Evolutionary conservation across 2,797 vertebrate genomes (phyloP).

Genomic region (Malacoraja senta): DNA sequence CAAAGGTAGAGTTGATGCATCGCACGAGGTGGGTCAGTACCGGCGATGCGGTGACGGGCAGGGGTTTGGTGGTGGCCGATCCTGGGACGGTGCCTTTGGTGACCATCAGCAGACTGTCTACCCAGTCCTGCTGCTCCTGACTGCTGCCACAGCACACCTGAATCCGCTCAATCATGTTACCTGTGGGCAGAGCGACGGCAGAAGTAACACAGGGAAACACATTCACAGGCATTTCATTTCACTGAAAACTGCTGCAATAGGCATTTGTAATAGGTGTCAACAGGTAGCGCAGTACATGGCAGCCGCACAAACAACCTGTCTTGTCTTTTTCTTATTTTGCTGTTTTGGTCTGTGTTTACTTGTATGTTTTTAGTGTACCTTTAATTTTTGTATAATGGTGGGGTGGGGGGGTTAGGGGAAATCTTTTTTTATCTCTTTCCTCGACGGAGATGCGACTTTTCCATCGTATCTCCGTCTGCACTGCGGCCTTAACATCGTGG

Average conservation of each 20-base stretch:
- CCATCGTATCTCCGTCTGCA: too few relatives aligned
- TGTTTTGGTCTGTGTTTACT: too few relatives aligned
- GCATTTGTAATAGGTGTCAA: not conserved
- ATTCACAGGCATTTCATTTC: not conserved
- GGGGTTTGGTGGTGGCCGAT: slow-evolving; percentile 62
- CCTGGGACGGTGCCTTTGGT: slow-evolving; percentile 75
- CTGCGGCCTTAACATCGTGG: too few relatives aligned
- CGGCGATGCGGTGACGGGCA: not conserved
- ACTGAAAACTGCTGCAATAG: not conserved
- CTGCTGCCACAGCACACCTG: slow-evolving; percentile 74
- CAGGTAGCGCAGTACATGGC: too few relatives aligned
- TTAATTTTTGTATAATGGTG: too few relatives aligned
- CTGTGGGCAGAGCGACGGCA: slow-evolving; percentile 45
- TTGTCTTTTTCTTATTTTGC: too few relatives aligned
- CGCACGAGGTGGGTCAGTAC: not conserved
- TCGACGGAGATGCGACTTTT: too few relatives aligned
- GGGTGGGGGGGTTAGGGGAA: too few relatives aligned
- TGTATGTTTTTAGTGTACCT: too few relatives aligned
- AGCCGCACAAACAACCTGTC: too few relatives aligned
- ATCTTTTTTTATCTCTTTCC: too few relatives aligned
- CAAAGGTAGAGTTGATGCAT: not conserved
- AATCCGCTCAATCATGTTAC: slow-evolving; percentile 67
- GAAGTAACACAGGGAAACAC: slow-evolving; percentile 28
- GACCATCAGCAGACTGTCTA: slow-evolving; percentile 78
- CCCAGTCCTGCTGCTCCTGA: slow-evolving; percentile 87